Percentiles rank a stretch among this genome's conserved stretches.
Conservation (phyloP, 2,113 vertebrate genomes). For the Typhlomys cinereus region DNA sequence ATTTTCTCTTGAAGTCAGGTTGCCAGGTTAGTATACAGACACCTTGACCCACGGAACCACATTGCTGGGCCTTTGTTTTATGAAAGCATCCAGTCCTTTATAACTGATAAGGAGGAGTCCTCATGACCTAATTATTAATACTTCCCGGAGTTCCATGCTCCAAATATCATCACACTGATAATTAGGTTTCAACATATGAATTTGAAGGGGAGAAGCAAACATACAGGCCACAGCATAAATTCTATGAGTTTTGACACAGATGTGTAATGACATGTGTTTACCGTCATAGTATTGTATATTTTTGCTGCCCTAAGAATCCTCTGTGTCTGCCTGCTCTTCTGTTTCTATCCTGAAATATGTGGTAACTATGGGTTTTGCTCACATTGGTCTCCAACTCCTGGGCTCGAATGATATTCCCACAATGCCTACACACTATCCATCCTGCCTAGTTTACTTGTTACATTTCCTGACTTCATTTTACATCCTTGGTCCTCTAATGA, state of each 20-base stretch:
- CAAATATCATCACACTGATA: background rate
- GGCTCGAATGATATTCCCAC: background rate
- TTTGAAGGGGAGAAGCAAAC: background rate
- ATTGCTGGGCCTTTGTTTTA: background rate
- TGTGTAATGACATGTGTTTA: background rate
- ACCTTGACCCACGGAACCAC: no score
- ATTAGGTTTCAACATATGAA: background rate
- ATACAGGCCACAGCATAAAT: background rate
- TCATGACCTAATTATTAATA: background rate
- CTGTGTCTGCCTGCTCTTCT: no score
- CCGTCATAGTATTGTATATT: rapidly evolving
- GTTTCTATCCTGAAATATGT: no score
- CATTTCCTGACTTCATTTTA: background rate
- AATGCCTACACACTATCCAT: no score
- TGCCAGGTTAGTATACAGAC: no score
- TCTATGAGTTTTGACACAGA: background rate
- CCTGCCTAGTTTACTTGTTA: background rate
- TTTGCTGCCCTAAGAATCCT: background rate
- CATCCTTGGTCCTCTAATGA: background rate
- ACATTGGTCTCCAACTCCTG: no score
- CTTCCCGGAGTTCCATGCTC: background rate
- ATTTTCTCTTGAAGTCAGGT: no score
- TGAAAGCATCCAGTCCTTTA: background rate
- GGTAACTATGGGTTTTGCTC: no score
- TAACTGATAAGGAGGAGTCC: background rate